A percentile compares a stretch with the other conserved stretches of the same genome.
Evolutionary conservation across 2,888 invertebrate species (phyloP).

Genomic region (Acheta domesticus): DNA sequence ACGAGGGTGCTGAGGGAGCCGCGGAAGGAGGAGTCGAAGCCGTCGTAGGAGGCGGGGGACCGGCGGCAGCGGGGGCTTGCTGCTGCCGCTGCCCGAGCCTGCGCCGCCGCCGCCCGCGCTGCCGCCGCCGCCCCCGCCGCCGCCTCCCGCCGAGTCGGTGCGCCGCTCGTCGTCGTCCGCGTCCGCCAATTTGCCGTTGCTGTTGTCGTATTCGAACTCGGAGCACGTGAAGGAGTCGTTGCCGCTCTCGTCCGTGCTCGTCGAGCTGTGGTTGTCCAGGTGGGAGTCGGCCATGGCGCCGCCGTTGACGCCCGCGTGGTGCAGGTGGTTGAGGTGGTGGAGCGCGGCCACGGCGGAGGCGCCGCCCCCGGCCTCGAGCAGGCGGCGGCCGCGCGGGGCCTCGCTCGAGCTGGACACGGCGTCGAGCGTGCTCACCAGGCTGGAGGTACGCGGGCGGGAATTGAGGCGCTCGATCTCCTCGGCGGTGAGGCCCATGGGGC

Average conservation of each 20-base stretch:
- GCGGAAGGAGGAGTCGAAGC: conserved; percentile 90
- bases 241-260: conserved; percentile 86
- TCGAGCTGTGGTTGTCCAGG: conserved; percentile 71
- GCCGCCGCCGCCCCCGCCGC: conserved; percentile 91
- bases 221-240: conserved; percentile 98
- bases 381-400: conserved; percentile 59
- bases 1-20: conserved; percentile 91
- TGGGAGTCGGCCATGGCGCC: conserved; percentile 51
- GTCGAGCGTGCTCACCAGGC: conserved; percentile 86
- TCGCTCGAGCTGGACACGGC: conserved; percentile 88
- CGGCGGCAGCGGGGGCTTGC: conserved; percentile 64
- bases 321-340: conserved; percentile 65
- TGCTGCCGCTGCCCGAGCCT: conserved; percentile 42
- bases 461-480: conserved; percentile 91
- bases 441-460: conserved; percentile 81
- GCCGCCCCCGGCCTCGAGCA: conserved; percentile 39
- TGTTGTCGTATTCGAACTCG: conserved; percentile 94
- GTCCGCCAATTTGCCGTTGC: conserved; percentile 69
- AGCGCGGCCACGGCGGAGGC: conserved; percentile 45
- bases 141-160: conserved; percentile 80
- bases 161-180: conserved; percentile 61
- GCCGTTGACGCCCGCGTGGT: conserved; percentile 51
- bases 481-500: conserved; percentile 77
- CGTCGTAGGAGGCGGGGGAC: conserved; percentile 78
- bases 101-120: conserved; percentile 86